These are phyloP conservation scores for Pegoplata infirma DNA, from an alignment of 2,888 invertebrate genomes.

Conservation along the genomic window DNA sequence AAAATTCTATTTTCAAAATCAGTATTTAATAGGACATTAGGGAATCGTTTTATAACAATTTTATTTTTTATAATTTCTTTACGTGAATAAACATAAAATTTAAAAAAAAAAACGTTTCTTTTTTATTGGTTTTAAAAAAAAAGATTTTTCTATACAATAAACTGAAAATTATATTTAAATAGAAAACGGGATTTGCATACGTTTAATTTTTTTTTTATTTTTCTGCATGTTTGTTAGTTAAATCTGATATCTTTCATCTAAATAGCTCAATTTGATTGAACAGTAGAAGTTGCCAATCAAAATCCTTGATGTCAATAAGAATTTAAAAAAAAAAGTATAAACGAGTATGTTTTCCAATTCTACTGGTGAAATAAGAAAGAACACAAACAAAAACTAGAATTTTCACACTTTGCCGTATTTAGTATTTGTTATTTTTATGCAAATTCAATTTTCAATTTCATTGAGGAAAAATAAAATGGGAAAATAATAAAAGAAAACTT, in stretches of 20 bases:
- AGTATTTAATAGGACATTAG: constrained; percentile 19
- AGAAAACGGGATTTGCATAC: constrained; percentile 48
- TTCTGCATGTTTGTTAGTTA: not conserved
- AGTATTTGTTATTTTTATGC: constrained; percentile 49
- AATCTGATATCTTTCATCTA: constrained; percentile 48
- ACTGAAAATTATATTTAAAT: not conserved
- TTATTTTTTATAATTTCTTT: constrained; percentile 43
- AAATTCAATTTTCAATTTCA: constrained; percentile 61
- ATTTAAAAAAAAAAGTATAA: no score
- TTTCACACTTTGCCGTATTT: constrained; percentile 43
- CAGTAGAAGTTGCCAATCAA: constrained; percentile 62
- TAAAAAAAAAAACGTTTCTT: not conserved
- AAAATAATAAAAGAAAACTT: not conserved
- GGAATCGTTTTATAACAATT: constrained; percentile 45
- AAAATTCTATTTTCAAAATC: not conserved
- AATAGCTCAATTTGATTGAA: constrained; percentile 58
- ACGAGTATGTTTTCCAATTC: no score
- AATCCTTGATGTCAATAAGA: constrained; percentile 17
- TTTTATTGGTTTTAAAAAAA: not conserved
- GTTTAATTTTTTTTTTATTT: constrained; percentile 22
- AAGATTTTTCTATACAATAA: not conserved
- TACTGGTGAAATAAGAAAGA: not conserved
- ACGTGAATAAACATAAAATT: not conserved
- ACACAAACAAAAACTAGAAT: not conserved
- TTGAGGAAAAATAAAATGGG: constrained; percentile 20